Base-by-base conservation (phyloP, 2,888 invertebrate species). In the Isotomurus palustris region DNA sequence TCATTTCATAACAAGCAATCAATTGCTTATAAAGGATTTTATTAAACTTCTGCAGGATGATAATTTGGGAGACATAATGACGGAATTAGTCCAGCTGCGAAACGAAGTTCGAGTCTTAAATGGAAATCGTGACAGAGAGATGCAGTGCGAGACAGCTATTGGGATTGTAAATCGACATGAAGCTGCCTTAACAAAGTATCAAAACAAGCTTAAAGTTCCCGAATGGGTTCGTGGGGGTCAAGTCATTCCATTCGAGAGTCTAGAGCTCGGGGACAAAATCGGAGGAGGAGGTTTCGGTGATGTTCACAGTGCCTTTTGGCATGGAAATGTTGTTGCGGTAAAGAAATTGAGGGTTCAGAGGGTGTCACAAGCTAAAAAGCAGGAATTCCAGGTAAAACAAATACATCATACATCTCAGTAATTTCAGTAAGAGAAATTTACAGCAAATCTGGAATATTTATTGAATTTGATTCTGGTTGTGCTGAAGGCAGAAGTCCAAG, bases 211-310 rank as follows among this genome's bases (percentile, higher is more conserved):
- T n/a, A n/a, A n/a, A n/a, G n/a, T n/a, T n/a, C 54, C 54, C 8
- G 29, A 47, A 17, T 54, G 54, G 54, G 12, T 55, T 1, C 19
- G 19, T 14, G 48, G 29, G 8, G 55, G 49, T 2, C 41, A 55
- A 25, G 24, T 55, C 17, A 55, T 55, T 40, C 24, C 41, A 4
- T 55, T 28, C 27, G 4, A 36, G n/a, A 49, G 49, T n/a, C 6
- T 55, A n/a, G 49, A 38, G 22, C 3, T 55, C 21, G 55, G 55
- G n/a, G 55, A 48, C 8, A 55, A 55, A 24, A 17, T 55, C 17
- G 55, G 55, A 10, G 35, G 49, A 2, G 55, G 55, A 28, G 55
- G 55, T 2, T 55, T 55, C 19, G 55, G 55, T n/a, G 55, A 55
- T 38, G 55, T 55, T 21, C 40, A 40, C 22, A 43, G 48, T 14